phyloP scores from a whole-genome alignment of 2,797 vertebrate species.

The Danio kyathit region DNA sequence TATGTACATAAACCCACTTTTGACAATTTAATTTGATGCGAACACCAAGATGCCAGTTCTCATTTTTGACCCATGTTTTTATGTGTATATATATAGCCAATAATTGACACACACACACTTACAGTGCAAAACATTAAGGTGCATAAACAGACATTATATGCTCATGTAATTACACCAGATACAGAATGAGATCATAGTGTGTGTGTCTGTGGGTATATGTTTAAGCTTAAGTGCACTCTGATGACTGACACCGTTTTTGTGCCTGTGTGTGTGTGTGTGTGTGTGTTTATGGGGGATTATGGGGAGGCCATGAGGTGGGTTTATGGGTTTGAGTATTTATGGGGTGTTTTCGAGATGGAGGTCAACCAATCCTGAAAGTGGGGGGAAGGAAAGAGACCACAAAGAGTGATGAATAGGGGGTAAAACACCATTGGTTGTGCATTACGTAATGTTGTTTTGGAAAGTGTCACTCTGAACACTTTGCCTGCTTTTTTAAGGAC shows the following conservation, averaged over 20 bases:
- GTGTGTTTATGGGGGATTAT: slow-evolving; percentile 28
- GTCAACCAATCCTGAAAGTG: slow-evolving; percentile 33
- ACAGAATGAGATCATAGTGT: slow-evolving; percentile 11
- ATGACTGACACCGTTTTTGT: slow-evolving; percentile 12
- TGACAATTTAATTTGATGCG: no score
- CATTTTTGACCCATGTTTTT: neutral
- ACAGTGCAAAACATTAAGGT: neutral
- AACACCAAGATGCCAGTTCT: no score
- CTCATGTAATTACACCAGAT: neutral
- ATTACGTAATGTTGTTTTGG: slow-evolving; percentile 31
- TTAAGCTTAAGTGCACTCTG: slow-evolving; percentile 30
- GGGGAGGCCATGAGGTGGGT: neutral
- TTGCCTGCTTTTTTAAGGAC: neutral
- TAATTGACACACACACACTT: neutral
- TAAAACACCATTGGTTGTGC: slow-evolving; percentile 2
- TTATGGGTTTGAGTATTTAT: slow-evolving; percentile 51
- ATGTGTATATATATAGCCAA: neutral
- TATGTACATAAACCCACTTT: no score
- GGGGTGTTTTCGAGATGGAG: slow-evolving; percentile 38
- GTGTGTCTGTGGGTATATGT: slow-evolving; percentile 15
- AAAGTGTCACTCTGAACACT: neutral
- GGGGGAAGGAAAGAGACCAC: slow-evolving; percentile 29
- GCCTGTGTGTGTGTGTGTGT: slow-evolving; percentile 8
- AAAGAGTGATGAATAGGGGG: slow-evolving; percentile 9
- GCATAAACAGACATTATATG: neutral